Base-by-base conservation (phyloP, 2,797 vertebrate species). In the Mus minutoides region DNA sequence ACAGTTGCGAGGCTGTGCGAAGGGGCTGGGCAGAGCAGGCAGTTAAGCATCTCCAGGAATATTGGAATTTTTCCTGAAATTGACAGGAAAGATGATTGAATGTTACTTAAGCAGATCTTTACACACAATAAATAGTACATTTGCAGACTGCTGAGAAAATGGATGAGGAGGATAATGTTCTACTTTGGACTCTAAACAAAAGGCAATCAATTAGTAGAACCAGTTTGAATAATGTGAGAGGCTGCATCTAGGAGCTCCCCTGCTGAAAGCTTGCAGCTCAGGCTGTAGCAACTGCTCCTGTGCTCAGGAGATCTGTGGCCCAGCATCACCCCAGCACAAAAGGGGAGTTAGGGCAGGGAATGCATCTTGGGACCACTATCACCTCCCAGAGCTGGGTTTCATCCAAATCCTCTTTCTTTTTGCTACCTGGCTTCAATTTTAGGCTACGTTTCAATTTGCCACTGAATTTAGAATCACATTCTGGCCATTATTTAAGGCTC, bases 31-130 rank as follows among this genome's bases (percentile, higher is more conserved):
- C 93, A 96, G 90, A 96, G 60, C 29, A 26, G 43, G 73, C 91
- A 97, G 93, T 95, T 97, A 96, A 94, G 94, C 91, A 79, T 97
- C 97, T 91, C 97, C 85, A 91, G 97, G 94, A 98, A 96, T 58
- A 93, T 94, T 97, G 94, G n/a, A n/a, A n/a, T n/a, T n/a, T 96
- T 97, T 88, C 92, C 77, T 92, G 98, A 96, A 98, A 98, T 96
- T 87, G 97, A 84, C 91, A 96, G 92, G 94, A 94, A 94, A 97
- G 95, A 97, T 98, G 97, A 98, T 96, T 96, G 95, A 97, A 94
- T 97, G 89, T 98, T 98, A 96, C 97, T 98, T 98, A 98, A 98
- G 60, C 37, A 97, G 96, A 96, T 91, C 58, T 97, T 97, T 97
- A 97, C 96, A 83, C 92, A 73, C 95, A 97, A 95, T 97, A 97